Evolutionary conservation across 2,113 vertebrate species (phyloP), one percentile per base, ranked within the genome.

Genomic region (Hiodon alosoides): DNA sequence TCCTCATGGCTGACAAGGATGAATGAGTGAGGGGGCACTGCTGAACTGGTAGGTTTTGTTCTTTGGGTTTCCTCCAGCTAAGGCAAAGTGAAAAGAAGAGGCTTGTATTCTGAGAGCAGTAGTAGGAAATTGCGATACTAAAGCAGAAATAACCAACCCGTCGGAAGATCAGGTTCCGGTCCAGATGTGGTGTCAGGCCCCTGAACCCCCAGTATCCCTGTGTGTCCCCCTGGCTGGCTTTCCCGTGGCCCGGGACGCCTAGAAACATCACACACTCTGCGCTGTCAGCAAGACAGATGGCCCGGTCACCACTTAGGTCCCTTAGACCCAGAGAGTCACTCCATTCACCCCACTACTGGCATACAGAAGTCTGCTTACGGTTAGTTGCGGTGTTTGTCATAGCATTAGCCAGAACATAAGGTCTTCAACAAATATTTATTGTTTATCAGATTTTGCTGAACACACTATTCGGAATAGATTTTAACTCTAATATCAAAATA

Each of bases 221-320:
- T 16, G 14, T 59, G 9, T 14, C 14, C 58, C 58, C 9, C 58
- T 9, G 52, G 51, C 7, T 69, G 48, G 3, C 50, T 11, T 59
- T 61, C 71, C 54, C 48, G 58, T 62, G 46, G 14, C 47, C 59
- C 13, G 46, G 16, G 4, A 7, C n/a, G 47, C n/a, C 57, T 53
- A 47, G 76, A 69, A 72, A 77, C 72, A 14, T 71, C 69, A 52
- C 62, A 48, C 70, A 51, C 53, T 50, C 14, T 53, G 9, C 54
- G 31, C 61, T 77, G 76, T 72, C 76, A 77, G 6, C 9, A 48
- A 64, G 72, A 73, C 72, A 64, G 52, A 73, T 59, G 72, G 61
- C 51, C 61, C 16, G n/a, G 11, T 73, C 59, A 7, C 60, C 14
- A 9, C 13, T 14, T n/a, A 13, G 61, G n/a, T 58, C 52, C 50